Conservation (phyloP, 2,113 vertebrate genomes). For the Myrmecophaga tridactyla region DNA sequence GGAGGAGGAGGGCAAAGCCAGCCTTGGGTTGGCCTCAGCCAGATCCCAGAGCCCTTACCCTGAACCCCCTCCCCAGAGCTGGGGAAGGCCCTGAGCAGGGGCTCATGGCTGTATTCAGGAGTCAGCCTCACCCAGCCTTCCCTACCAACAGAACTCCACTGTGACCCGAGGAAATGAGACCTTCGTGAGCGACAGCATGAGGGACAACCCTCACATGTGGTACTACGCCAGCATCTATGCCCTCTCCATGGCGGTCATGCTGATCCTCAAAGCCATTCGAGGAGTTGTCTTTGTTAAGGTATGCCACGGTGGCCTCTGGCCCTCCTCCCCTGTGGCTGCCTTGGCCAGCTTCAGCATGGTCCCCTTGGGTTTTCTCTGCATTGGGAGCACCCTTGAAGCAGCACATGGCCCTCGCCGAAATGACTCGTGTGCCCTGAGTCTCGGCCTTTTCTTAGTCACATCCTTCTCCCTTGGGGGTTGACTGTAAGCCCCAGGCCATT, state of each 20-base stretch:
- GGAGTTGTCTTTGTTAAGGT: constrained; percentile 95
- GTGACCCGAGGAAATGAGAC: constrained; percentile 87
- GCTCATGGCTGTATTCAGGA: not conserved
- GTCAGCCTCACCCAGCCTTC: not conserved
- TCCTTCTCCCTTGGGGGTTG: not conserved
- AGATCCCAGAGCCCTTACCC: not conserved
- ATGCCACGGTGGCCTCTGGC: not conserved
- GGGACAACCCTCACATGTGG: constrained; percentile 92
- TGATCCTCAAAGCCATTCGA: constrained; percentile 91
- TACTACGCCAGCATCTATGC: constrained; percentile 92
- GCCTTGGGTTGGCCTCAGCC: not conserved
- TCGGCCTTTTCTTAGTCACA: not conserved
- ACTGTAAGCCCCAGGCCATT: too few relatives aligned
- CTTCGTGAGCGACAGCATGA: constrained; percentile 89
- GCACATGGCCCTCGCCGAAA: not conserved
- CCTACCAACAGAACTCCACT: constrained; percentile 86
- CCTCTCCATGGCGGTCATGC: constrained; percentile 94
- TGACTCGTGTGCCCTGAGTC: not conserved
- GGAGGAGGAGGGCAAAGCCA: not conserved
- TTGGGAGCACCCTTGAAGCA: not conserved
- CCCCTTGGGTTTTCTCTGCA: not conserved
- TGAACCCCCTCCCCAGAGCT: not conserved
- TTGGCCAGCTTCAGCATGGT: not conserved
- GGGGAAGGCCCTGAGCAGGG: not conserved
- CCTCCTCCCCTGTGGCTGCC: not conserved